Percentiles rank a stretch among this genome's conserved stretches.
Evolutionary conservation across 2,888 invertebrate genomes (phyloP).

Genomic region (Dolichopus griseipennis): DNA sequence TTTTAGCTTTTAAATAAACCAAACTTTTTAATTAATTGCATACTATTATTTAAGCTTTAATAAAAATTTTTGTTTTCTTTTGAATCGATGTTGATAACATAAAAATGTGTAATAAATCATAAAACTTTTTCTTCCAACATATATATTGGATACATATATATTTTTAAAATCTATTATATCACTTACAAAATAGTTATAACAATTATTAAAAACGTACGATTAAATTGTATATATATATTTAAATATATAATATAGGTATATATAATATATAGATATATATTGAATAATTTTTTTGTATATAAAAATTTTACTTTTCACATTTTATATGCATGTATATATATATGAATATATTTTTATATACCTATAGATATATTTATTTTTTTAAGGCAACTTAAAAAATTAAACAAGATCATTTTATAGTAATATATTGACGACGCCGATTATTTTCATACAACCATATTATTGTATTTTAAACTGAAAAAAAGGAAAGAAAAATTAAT

Average conservation of each 20-base stretch:
- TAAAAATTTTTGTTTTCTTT: too few relatives aligned
- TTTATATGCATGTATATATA: too few relatives aligned
- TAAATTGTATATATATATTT: neutral
- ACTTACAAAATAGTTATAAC: neutral
- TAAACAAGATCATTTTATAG: neutral
- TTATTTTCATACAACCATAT: slow-evolving; percentile 1
- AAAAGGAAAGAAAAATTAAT: neutral
- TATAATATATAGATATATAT: too few relatives aligned
- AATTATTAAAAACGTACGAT: neutral
- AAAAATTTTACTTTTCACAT: neutral
- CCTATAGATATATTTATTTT: too few relatives aligned
- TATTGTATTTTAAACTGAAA: neutral
- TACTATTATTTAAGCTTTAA: too few relatives aligned
- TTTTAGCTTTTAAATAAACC: too few relatives aligned
- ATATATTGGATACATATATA: neutral
- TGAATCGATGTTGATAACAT: too few relatives aligned
- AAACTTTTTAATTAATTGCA: too few relatives aligned
- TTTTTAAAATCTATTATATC: neutral
- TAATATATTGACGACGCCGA: neutral
- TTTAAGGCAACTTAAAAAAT: slow-evolving; percentile 1
- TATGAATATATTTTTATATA: too few relatives aligned
- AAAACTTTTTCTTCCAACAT: neutral
- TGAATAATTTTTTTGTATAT: neutral
- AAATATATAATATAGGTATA: neutral
- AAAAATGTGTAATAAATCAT: too few relatives aligned